Percentiles rank a stretch among this genome's conserved stretches.
Evolutionary conservation across 2,113 vertebrate genomes (phyloP).

Genomic region (Gopherus flavomarginatus): DNA sequence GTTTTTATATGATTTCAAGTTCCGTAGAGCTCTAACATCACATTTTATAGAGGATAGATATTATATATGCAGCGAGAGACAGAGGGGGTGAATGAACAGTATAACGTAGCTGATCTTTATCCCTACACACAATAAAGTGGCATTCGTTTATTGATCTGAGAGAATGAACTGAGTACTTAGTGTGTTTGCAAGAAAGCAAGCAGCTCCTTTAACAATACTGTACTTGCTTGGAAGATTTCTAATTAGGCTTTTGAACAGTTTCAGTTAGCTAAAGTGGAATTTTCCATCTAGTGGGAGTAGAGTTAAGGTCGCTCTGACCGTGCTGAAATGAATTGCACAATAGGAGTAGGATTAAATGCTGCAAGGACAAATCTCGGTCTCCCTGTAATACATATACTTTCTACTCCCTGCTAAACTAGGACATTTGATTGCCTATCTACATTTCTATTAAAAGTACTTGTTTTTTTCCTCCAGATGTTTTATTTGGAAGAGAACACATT

Average conservation of each 20-base stretch:
- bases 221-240: conserved; percentile 50
- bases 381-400: conserved; percentile 6
- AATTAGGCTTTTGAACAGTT: conserved; percentile 47
- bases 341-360: conserved; percentile 64
- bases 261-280: conserved; percentile 72
- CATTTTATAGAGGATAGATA: neutral
- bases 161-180: neutral
- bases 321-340: conserved; percentile 62
- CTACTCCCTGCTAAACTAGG: conserved; percentile 48
- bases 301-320: conserved; percentile 57
- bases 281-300: conserved; percentile 71
- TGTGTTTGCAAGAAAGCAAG: neutral
- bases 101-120: neutral
- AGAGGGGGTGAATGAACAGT: neutral
- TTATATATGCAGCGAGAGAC: accelerated
- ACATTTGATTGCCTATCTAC: conserved; percentile 56
- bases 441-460: conserved; percentile 48
- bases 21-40: neutral
- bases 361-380: conserved; percentile 56
- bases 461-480: conserved; percentile 46
- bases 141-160: neutral
- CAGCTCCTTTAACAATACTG: conserved; percentile 23
- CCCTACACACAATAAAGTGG: accelerated
- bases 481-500: conserved; percentile 58
- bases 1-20: neutral